Base-by-base conservation (phyloP, 2,797 vertebrate genomes). In the Takifugu rubripes region DNA sequence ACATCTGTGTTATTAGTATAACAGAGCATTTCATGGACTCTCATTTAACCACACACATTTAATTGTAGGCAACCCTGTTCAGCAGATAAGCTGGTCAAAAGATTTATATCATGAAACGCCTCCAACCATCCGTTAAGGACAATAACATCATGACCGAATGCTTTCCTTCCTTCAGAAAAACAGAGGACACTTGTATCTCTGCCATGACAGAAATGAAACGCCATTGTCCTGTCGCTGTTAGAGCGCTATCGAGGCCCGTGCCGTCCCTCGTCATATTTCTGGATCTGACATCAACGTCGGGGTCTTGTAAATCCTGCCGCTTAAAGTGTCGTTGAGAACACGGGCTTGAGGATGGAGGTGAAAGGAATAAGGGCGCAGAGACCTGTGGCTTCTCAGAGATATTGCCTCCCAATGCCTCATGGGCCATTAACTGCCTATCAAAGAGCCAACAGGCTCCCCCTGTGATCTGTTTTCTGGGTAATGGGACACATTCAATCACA, bases 201-300 rank as follows among this genome's bases (percentile, higher is more conserved):
- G 84, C 84, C 79, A 79, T 81, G 88, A 91, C 87, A 84, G 90
- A 91, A 92, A 90, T 89, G 90, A 90, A 90, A 89, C 83, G 72
- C 89, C 81, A 90, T 93, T 94, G 91, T 93, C 90, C 83, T 71
- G 77, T 72, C 79, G 88, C 85, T 90, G 90, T 89, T 92, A 40
- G 36, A 3, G 2, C 9, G 31, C 31, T 33, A 33, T 33, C 7
- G 9, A 33, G 11, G 11, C 36, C 14, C 12, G 4, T 40, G 36
- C 95, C 94, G 94, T 92, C 91, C 90, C 94, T 92, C 92, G 93
- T 92, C 93, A 95, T 96, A 91, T 94, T 93, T 92, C 88, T 87
- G 83, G 85, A 83, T 82, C 87, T 78, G 90, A 90, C 87, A 92
- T 84, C 91, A 84, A 86, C 84, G 84, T 90, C 80, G 60, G 52